Conservation (phyloP, 2,797 vertebrate species). For the Sternarchorhynchus goeldii region DNA sequence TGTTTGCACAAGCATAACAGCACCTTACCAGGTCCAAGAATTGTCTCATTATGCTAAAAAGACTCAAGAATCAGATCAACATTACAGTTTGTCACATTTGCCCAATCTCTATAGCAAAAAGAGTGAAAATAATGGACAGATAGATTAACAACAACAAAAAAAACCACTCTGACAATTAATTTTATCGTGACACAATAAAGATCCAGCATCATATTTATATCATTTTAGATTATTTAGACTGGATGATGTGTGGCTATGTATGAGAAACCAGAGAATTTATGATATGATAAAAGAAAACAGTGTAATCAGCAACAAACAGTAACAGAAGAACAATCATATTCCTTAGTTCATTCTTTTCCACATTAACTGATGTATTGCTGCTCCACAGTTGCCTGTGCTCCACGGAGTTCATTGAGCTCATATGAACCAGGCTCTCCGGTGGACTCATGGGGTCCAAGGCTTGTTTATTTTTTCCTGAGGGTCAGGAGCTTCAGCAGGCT, state of each 20-base stretch:
- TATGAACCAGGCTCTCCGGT: constrained; percentile 47
- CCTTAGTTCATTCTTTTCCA: neutral
- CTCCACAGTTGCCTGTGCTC: constrained; percentile 17
- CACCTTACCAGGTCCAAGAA: constrained; percentile 41
- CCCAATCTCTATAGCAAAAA: constrained; percentile 5
- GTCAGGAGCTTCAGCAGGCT: constrained; percentile 49
- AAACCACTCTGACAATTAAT: neutral
- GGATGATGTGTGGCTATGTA: constrained; percentile 16
- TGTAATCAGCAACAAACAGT: neutral
- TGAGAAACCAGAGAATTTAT: constrained; percentile 27
- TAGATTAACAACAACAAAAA: neutral
- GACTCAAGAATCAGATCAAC: constrained; percentile 15
- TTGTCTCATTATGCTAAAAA: constrained; percentile 33
- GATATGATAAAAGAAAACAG: constrained; percentile 20
- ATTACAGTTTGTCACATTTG: constrained; percentile 29
- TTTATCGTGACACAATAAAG: constrained; percentile 2
- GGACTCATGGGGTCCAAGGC: constrained; percentile 41
- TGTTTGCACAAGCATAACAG: constrained; percentile 41
- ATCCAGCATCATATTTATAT: constrained; percentile 6
- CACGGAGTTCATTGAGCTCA: constrained; percentile 40
- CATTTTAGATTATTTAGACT: neutral
- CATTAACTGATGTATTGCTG: constrained; percentile 25
- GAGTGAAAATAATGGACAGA: constrained; percentile 28
- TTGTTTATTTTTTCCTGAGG: constrained; percentile 49
- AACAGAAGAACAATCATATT: constrained; percentile 12